These are phyloP conservation scores for Eolophus roseicapilla DNA, from an alignment of 2,113 vertebrate species.

Conservation along the genomic window DNA sequence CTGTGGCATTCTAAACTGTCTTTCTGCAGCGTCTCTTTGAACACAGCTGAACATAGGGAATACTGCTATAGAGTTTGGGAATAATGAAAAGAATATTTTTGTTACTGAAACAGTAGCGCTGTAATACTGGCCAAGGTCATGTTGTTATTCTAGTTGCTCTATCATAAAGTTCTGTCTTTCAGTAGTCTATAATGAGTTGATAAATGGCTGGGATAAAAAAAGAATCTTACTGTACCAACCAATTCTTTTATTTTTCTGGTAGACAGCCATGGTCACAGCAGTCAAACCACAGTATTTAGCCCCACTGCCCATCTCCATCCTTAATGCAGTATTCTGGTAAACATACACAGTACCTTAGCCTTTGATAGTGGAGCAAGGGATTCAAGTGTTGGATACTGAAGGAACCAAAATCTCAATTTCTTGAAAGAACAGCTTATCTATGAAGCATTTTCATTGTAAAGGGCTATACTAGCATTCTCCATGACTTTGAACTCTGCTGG, in stretches of 20 bases:
- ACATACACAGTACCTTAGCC: neutral
- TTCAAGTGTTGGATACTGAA: neutral
- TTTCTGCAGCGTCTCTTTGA: neutral
- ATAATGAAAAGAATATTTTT: neutral
- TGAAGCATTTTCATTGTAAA: neutral
- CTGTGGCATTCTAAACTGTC: neutral
- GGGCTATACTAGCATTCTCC: neutral
- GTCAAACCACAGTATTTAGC: neutral
- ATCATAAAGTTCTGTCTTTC: neutral
- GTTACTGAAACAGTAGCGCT: neutral
- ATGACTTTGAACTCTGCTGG: neutral
- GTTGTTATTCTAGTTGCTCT: neutral
- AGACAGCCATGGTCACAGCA: neutral
- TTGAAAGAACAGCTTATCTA: neutral
- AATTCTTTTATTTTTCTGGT: neutral
- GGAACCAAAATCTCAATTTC: neutral
- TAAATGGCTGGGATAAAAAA: neutral
- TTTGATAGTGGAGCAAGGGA: neutral
- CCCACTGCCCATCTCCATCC: neutral
- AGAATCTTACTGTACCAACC: neutral
- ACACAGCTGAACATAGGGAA: neutral
- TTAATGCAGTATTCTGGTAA: neutral
- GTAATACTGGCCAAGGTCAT: neutral
- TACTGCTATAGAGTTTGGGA: neutral
- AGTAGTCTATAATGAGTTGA: neutral